These are phyloP conservation scores for Piaya cayana DNA, from an alignment of 2,113 vertebrate species.

Conservation along the genomic window DNA sequence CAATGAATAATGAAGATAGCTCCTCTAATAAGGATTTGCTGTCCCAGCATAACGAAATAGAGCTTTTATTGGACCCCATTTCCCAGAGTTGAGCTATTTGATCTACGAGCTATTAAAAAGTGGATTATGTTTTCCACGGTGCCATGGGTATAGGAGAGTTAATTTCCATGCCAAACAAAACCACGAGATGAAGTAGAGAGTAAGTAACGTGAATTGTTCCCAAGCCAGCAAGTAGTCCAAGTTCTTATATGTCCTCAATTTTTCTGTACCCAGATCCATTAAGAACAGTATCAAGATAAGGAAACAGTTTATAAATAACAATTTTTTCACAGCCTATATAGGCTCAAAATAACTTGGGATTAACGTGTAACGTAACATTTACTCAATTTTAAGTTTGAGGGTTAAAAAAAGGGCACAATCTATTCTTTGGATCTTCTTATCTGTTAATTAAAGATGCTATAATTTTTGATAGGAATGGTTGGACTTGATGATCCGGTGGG, in stretches of 20 bases:
- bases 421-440: neutral
- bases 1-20: conserved; percentile 38
- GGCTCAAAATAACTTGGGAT: neutral
- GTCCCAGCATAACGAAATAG: neutral
- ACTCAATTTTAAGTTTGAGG: neutral
- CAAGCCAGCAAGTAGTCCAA: neutral
- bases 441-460: neutral
- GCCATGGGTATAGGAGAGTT: neutral
- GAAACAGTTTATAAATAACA: neutral
- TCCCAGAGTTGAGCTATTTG: neutral
- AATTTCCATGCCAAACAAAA: conserved; percentile 1
- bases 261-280: neutral
- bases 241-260: neutral
- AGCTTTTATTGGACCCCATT: conserved; percentile 19
- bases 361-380: neutral
- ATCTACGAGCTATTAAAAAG: neutral
- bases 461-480: too few species aligned
- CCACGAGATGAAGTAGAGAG: neutral
- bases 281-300: neutral
- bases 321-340: neutral
- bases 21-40: conserved; percentile 14
- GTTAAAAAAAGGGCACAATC: neutral
- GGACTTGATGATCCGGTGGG: too few species aligned
- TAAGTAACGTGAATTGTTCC: neutral
- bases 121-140: neutral